phyloP scores from a whole-genome alignment of 2,888 invertebrate genomes.

The Lasioglossum zephyrum region DNA sequence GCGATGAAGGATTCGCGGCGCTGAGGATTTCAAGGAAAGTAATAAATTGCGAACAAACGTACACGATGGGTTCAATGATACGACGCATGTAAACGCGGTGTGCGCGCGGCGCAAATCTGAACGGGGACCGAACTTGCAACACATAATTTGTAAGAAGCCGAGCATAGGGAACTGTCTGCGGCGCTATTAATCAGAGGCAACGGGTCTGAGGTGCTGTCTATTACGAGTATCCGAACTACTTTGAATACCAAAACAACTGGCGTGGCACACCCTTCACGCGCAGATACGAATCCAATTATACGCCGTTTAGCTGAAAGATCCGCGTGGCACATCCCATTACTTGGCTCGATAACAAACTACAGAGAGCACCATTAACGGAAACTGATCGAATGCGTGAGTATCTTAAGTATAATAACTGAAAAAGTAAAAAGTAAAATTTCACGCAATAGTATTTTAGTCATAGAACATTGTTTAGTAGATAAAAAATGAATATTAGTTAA shows the following conservation, averaged over 20 bases:
- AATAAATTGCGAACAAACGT: slow-evolving; percentile 2
- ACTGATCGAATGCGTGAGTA: neutral
- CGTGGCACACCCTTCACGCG: slow-evolving; percentile 1
- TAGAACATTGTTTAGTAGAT: no score
- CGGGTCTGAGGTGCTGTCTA: neutral
- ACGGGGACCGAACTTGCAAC: neutral
- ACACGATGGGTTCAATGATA: neutral
- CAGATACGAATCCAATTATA: slow-evolving; percentile 25
- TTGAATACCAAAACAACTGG: slow-evolving; percentile 42
- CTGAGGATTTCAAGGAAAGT: neutral
- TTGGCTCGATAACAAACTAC: slow-evolving; percentile 28
- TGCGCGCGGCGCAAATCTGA: neutral
- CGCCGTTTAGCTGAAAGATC: slow-evolving; percentile 22
- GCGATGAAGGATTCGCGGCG: neutral
- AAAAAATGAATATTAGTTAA: no score
- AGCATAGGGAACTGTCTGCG: neutral
- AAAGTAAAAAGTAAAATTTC: no score
- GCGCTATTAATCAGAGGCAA: slow-evolving; percentile 32
- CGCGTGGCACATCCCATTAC: neutral
- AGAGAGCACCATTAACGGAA: neutral
- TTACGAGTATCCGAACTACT: slow-evolving; percentile 13
- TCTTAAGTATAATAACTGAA: no score
- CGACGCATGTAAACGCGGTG: neutral
- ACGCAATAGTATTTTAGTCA: no score
- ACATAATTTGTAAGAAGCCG: neutral